Evolutionary conservation across 2,797 vertebrate species (phyloP).

Genomic region (Sebastes dallii): DNA sequence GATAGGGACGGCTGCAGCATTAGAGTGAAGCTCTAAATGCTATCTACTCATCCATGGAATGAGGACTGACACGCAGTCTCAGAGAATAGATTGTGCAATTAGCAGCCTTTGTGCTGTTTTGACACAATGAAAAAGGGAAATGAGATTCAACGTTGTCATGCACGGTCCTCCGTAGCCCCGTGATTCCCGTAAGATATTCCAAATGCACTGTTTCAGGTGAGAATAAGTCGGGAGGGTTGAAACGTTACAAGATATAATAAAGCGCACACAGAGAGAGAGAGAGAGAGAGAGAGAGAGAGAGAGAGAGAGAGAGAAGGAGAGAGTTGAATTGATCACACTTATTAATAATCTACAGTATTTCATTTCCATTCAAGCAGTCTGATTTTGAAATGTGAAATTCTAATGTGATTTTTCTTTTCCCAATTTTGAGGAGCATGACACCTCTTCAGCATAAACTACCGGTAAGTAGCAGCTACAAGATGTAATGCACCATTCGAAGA

Average conservation of each 20-base stretch:
- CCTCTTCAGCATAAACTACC: background rate
- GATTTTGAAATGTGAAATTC: conserved; percentile 19
- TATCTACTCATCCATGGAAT: conserved; percentile 83
- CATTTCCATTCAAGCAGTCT: conserved; percentile 13
- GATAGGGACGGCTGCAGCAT: conserved; percentile 77
- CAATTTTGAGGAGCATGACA: background rate
- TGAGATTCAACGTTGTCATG: conserved; percentile 76
- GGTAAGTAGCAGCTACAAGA: background rate
- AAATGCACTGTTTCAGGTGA: conserved; percentile 59
- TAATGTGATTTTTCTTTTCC: conserved; percentile 1
- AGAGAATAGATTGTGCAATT: conserved; percentile 82
- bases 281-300: background rate
- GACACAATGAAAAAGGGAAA: conserved; percentile 79
- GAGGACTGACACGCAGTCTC: conserved; percentile 82
- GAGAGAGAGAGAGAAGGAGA: background rate
- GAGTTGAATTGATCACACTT: conserved; percentile 37
- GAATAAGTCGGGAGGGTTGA: conserved; percentile 38
- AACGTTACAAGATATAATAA: conserved; percentile 29
- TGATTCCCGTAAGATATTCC: conserved; percentile 62
- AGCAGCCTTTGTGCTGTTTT: conserved; percentile 80
- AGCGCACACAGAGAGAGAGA: background rate
- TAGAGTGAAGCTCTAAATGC: conserved; percentile 81
- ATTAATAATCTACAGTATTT: conserved; percentile 42
- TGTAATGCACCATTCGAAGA: conserved; percentile 28
- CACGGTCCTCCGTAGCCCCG: conserved; percentile 39